A percentile compares a stretch with the other conserved stretches of the same genome.
Conservation (phyloP, 2,113 vertebrate species). For the Lethenteron camtschaticum region DNA sequence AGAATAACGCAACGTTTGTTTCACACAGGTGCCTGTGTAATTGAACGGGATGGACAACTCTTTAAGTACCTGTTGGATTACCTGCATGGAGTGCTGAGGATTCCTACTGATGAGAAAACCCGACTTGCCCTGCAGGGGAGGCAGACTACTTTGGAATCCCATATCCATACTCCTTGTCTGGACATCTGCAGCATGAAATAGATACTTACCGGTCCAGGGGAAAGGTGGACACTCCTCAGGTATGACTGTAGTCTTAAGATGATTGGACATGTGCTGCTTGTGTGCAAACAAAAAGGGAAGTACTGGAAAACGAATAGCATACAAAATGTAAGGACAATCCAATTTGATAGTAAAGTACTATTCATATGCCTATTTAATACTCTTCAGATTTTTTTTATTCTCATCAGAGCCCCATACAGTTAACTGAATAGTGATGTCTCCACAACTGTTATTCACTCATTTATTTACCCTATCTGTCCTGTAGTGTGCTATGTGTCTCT, state of each 20-base stretch:
- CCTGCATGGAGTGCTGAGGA: conserved; percentile 28
- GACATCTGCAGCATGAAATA: conserved; percentile 36
- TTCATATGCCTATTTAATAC: too few relatives aligned
- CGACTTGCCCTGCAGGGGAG: conserved; percentile 24
- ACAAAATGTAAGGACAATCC: too few relatives aligned
- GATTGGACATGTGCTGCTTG: conserved; percentile 23
- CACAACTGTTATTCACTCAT: too few relatives aligned
- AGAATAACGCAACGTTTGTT: background rate
- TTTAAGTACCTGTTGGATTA: conserved; percentile 39
- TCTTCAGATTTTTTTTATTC: too few relatives aligned
- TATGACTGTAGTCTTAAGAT: conserved; percentile 20
- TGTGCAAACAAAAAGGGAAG: too few relatives aligned
- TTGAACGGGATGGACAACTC: conserved; percentile 24
- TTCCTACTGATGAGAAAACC: conserved; percentile 23
- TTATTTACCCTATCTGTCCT: too few relatives aligned
- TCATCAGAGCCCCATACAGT: too few relatives aligned
- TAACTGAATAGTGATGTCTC: too few relatives aligned
- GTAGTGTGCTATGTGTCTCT: too few relatives aligned
- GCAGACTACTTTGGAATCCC: conserved; percentile 40
- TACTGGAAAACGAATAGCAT: too few relatives aligned
- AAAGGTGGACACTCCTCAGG: conserved; percentile 18
- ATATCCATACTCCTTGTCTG: conserved; percentile 26
- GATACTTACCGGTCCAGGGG: conserved; percentile 28
- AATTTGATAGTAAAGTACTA: too few relatives aligned
- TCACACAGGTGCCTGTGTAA: conserved; percentile 25